A percentile compares a stretch with the other conserved stretches of the same genome.
Evolutionary conservation across 2,888 invertebrate species (phyloP).

Genomic region (Dicycla oo): DNA sequence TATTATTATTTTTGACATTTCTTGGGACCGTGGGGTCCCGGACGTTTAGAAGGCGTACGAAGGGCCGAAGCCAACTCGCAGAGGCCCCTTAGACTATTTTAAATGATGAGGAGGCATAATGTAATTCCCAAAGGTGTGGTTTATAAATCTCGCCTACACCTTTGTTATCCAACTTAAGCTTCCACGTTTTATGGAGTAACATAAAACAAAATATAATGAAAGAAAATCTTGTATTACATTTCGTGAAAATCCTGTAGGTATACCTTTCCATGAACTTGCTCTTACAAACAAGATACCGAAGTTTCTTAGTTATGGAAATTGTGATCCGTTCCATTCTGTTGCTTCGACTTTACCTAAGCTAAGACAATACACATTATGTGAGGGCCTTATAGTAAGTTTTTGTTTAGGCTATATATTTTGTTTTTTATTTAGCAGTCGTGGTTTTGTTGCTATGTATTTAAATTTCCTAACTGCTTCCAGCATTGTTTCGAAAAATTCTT

Average conservation of each 20-base stretch:
- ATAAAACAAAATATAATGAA: slow-evolving; percentile 5
- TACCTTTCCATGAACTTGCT: slow-evolving; percentile 2
- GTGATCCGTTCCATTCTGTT: slow-evolving; percentile 15
- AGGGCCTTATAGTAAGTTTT: slow-evolving; percentile 15
- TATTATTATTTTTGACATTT: too few species aligned
- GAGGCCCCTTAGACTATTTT: too few species aligned
- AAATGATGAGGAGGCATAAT: too few species aligned
- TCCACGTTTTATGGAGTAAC: background rate
- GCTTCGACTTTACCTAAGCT: slow-evolving; percentile 11
- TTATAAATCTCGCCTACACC: background rate
- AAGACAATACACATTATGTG: slow-evolving; percentile 6
- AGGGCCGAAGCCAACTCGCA: too few species aligned
- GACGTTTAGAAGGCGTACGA: too few species aligned
- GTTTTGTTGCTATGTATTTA: background rate
- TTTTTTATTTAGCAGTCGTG: background rate
- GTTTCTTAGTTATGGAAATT: slow-evolving; percentile 35
- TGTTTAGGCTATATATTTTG: background rate
- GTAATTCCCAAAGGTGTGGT: background rate
- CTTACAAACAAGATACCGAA: slow-evolving; percentile 27
- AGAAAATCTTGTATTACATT: background rate
- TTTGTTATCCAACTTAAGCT: background rate
- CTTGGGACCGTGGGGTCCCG: too few species aligned
- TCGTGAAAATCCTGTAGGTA: background rate
- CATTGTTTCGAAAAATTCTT: background rate
- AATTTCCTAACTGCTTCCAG: background rate